phyloP scores from a whole-genome alignment of 1,140 invertebrate genomes.

The Sesamia nonagrioides region DNA sequence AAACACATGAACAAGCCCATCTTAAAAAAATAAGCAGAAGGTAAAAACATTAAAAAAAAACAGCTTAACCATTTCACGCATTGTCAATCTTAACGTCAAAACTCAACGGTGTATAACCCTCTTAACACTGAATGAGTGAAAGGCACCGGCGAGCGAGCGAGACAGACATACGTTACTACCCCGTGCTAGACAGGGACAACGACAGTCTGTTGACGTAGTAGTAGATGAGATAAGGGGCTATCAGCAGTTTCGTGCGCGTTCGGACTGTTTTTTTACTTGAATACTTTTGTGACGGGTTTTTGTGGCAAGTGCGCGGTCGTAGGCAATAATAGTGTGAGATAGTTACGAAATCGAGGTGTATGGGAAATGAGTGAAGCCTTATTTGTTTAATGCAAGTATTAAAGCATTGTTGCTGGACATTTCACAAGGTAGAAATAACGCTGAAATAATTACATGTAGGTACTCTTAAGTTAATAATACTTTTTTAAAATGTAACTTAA shows the following conservation, averaged over 20 bases:
- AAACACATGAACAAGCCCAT: too few species aligned
- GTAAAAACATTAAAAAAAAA: too few species aligned
- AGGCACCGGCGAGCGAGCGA: constrained; percentile 67
- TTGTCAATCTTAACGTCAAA: constrained; percentile 35
- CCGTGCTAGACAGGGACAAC: constrained; percentile 65
- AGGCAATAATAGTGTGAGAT: not conserved
- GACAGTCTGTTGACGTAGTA: constrained; percentile 84
- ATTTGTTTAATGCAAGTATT: not conserved
- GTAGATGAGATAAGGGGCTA: constrained; percentile 86
- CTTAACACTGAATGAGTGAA: constrained; percentile 61
- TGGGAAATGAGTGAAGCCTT: not conserved
- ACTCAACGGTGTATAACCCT: constrained; percentile 19
- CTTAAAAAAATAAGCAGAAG: too few species aligned
- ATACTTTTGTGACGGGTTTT: constrained; percentile 43
- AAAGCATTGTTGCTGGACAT: too few species aligned
- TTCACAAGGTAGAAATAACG: too few species aligned
- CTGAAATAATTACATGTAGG: too few species aligned
- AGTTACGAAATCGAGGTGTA: not conserved
- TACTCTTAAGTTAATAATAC: too few species aligned
- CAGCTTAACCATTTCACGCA: not conserved
- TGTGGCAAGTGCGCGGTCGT: constrained; percentile 15
- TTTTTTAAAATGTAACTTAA: too few species aligned
- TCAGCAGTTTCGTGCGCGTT: constrained; percentile 77
- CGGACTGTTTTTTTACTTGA: constrained; percentile 66
- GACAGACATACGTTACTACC: constrained; percentile 52